phyloP scores from a whole-genome alignment of 2,888 invertebrate species.

The Agriopis aurantiaria region DNA sequence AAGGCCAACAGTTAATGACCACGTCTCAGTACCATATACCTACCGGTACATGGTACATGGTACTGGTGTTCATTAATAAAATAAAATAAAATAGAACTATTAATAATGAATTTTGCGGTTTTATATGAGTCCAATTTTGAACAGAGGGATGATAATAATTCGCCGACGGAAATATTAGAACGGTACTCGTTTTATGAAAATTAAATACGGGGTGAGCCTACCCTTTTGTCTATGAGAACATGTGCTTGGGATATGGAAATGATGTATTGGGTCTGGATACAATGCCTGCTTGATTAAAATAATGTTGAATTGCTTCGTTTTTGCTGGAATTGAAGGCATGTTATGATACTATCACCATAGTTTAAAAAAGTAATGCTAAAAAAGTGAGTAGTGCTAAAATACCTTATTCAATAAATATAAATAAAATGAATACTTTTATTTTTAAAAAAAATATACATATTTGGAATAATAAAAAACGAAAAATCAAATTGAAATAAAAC shows the following conservation, averaged over 20 bases:
- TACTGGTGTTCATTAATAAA: too few relatives aligned
- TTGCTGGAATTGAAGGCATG: constrained; percentile 1
- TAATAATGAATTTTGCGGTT: constrained; percentile 63
- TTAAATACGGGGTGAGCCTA: constrained; percentile 80
- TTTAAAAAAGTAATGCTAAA: too few relatives aligned
- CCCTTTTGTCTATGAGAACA: constrained; percentile 83
- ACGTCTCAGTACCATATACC: too few relatives aligned
- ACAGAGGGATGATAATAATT: constrained; percentile 80
- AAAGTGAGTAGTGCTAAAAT: too few relatives aligned
- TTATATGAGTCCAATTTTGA: constrained; percentile 73
- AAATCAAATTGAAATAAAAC: too few relatives aligned
- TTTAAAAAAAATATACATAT: too few relatives aligned
- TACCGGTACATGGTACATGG: too few relatives aligned
- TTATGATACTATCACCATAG: background rate
- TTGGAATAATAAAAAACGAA: too few relatives aligned
- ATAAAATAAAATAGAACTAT: too few relatives aligned
- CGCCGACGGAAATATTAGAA: constrained; percentile 80
- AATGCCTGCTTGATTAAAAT: constrained; percentile 69
- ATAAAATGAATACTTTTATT: too few relatives aligned
- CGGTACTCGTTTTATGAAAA: constrained; percentile 83
- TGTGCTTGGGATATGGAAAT: constrained; percentile 84
- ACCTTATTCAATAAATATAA: too few relatives aligned
- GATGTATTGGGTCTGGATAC: constrained; percentile 75
- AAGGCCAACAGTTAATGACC: too few relatives aligned
- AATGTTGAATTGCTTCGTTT: constrained; percentile 40